These are phyloP conservation scores for Patiria miniata DNA, from an alignment of 35 echinoderm and acorn worm genomes.

Conservation along the genomic window DNA sequence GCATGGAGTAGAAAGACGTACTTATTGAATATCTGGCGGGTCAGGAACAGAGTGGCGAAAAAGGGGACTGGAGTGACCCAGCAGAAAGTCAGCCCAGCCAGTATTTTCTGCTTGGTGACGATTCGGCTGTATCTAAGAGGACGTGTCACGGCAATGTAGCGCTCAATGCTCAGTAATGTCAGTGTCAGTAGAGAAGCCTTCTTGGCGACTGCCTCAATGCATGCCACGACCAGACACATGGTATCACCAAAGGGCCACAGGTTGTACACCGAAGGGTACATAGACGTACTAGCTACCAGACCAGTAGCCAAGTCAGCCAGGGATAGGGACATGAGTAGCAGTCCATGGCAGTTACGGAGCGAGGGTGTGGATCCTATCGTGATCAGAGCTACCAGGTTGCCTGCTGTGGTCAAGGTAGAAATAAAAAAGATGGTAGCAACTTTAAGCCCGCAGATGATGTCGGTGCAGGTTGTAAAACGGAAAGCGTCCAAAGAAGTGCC, in stretches of 20 bases:
- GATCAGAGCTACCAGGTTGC: neutral
- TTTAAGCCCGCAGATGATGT: too few relatives aligned
- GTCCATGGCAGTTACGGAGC: neutral
- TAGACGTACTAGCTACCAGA: neutral
- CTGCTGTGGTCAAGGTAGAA: neutral
- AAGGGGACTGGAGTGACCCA: neutral
- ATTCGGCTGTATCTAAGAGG: neutral
- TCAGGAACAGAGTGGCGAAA: neutral
- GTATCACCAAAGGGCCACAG: neutral
- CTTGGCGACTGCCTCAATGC: neutral
- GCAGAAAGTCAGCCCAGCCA: neutral
- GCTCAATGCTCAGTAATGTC: slow-evolving; percentile 4
- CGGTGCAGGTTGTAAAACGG: too few relatives aligned
- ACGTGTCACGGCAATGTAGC: neutral
- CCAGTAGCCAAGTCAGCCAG: neutral
- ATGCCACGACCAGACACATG: neutral
- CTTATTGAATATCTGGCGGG: neutral
- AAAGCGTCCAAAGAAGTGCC: too few relatives aligned
- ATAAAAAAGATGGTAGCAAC: neutral
- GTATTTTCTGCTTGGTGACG: neutral
- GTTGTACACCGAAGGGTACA: neutral
- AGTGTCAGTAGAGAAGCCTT: neutral
- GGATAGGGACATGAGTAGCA: neutral
- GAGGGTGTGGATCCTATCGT: neutral
- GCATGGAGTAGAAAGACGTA: neutral